Conservation (phyloP, 2,113 vertebrate species). For the Saccopteryx bilineata region DNA sequence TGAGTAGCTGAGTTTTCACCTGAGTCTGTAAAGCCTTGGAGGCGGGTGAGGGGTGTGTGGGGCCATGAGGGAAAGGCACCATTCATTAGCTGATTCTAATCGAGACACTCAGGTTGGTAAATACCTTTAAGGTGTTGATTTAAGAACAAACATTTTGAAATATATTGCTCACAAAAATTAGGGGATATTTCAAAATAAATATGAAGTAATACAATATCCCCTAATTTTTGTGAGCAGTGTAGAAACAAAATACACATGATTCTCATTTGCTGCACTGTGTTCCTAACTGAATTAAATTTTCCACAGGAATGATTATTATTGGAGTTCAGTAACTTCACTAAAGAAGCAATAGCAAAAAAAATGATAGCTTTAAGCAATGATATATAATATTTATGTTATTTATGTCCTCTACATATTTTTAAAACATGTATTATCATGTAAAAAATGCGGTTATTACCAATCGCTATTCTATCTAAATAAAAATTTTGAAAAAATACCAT, state of each 20-base stretch:
- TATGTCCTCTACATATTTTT: background rate
- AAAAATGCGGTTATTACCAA: background rate
- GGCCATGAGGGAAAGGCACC: background rate
- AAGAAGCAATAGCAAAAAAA: background rate
- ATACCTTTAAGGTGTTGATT: conserved; percentile 47
- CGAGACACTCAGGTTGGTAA: background rate
- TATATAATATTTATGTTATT: background rate
- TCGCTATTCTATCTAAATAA: background rate
- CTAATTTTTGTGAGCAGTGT: too few species aligned
- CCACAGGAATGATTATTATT: conserved; percentile 37
- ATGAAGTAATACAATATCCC: too few species aligned
- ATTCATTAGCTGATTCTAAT: conserved; percentile 46
- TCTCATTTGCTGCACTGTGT: background rate
- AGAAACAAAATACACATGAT: conserved; percentile 55
- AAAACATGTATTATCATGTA: background rate
- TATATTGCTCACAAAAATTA: too few species aligned
- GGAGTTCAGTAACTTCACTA: conserved; percentile 1
- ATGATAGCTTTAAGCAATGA: background rate
- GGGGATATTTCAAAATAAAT: too few species aligned
- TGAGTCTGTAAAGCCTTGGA: background rate
- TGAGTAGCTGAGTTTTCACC: background rate
- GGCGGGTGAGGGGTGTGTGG: background rate
- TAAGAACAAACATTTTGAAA: conserved; percentile 53
- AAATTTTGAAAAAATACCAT: conserved; percentile 21
- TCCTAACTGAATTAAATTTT: conserved; percentile 38